phyloP scores from a whole-genome alignment of 2,113 vertebrate genomes.

The Prinia subflava region DNA sequence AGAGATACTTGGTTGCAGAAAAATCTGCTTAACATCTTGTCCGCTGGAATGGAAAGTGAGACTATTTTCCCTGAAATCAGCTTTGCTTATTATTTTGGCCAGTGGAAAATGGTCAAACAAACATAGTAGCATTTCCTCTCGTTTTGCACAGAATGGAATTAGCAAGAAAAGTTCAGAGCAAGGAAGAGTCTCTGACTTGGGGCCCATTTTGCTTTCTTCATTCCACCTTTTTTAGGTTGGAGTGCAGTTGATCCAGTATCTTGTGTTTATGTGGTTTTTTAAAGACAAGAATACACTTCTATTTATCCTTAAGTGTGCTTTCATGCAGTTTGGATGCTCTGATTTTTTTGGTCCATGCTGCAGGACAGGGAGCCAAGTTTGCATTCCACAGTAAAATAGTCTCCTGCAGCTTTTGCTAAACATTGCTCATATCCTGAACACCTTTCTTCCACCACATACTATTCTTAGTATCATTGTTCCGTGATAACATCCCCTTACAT shows the following conservation, averaged over 20 bases:
- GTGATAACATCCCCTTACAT: not conserved
- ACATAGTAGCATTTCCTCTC: not conserved
- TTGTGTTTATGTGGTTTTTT: not conserved
- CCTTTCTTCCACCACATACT: not conserved
- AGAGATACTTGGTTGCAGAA: not conserved
- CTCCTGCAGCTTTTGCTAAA: not conserved
- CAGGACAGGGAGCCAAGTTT: not conserved
- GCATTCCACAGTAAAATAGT: rapidly evolving
- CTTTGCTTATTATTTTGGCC: not conserved
- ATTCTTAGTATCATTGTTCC: not conserved
- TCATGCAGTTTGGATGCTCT: not conserved
- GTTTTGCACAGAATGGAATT: not conserved
- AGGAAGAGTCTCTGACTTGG: not conserved
- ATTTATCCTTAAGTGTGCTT: not conserved
- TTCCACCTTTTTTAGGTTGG: not conserved
- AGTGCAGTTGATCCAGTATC: not conserved
- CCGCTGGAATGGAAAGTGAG: not conserved
- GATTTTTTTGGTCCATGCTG: not conserved
- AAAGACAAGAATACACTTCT: not conserved
- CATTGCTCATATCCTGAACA: not conserved
- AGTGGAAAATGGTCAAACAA: not conserved
- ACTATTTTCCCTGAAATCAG: not conserved
- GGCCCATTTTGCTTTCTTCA: not conserved
- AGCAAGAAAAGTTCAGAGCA: not conserved
- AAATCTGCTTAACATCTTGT: not conserved